These are phyloP conservation scores for Drosophila parvula DNA, from an alignment of 1,140 invertebrate species.

Conservation along the genomic window DNA sequence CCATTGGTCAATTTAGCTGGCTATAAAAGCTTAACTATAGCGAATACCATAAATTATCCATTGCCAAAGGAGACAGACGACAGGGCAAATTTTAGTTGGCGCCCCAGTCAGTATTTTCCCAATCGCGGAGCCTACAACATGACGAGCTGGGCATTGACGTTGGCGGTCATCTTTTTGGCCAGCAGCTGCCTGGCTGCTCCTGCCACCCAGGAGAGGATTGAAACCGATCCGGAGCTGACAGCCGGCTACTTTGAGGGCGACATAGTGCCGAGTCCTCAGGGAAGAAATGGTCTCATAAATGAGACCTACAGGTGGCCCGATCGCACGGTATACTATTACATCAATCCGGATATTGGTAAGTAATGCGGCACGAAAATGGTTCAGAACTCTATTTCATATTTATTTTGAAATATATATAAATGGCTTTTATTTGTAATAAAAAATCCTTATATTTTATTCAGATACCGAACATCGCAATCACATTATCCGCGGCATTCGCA, in stretches of 20 bases:
- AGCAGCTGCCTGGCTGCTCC: slow-evolving; percentile 34
- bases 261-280: slow-evolving; percentile 41
- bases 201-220: slow-evolving; percentile 18
- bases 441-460: slow-evolving; percentile 5
- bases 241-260: slow-evolving; percentile 69
- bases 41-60: slow-evolving; percentile 51
- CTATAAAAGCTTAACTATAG: slow-evolving; percentile 19
- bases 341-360: slow-evolving; percentile 83
- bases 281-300: slow-evolving; percentile 86
- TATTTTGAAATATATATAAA: no score
- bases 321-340: slow-evolving; percentile 87
- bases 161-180: slow-evolving; percentile 22
- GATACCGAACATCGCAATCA: slow-evolving; percentile 59
- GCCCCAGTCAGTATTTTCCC: slow-evolving; percentile 14
- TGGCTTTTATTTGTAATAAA: no score
- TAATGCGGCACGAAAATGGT: no score
- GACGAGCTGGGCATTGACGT: slow-evolving; percentile 2
- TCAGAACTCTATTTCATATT: no score
- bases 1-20: slow-evolving; percentile 21
- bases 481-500: slow-evolving; percentile 51
- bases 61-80: background rate
- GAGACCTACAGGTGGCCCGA: slow-evolving; percentile 86
- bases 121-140: slow-evolving; percentile 25
- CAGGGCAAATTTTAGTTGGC: background rate
- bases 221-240: slow-evolving; percentile 64